These are phyloP conservation scores for Astatoreochromis straeleni DNA, from an alignment of 2,113 vertebrate genomes.

Conservation along the genomic window DNA sequence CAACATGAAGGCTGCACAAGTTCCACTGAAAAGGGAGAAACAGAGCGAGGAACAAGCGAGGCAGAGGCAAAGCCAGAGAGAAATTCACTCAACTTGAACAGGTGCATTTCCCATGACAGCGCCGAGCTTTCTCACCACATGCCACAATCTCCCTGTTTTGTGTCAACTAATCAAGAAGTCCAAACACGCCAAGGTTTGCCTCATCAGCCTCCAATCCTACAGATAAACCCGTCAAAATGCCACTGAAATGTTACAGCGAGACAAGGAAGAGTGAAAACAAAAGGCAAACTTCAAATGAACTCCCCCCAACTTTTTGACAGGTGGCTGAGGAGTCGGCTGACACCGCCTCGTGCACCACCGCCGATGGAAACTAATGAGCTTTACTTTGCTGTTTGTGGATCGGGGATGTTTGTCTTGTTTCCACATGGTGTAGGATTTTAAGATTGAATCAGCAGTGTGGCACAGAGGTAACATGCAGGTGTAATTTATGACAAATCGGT, in stretches of 20 bases:
- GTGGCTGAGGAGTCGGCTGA: conserved; percentile 12
- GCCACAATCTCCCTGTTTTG: conserved; percentile 25
- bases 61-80: neutral
- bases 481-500: neutral
- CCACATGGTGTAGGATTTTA: neutral
- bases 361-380: conserved; percentile 51
- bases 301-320: conserved; percentile 47
- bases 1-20: neutral
- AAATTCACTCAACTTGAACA: neutral
- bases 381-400: conserved; percentile 24
- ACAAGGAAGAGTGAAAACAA: conserved; percentile 23
- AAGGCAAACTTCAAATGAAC: conserved; percentile 53
- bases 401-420: conserved; percentile 5
- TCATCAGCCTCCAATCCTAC: conserved; percentile 29
- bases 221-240: conserved; percentile 39
- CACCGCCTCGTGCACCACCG: neutral
- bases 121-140: conserved; percentile 6
- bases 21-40: neutral
- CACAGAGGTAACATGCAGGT: neutral
- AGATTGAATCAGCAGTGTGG: neutral
- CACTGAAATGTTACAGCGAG: conserved; percentile 2
- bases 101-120: conserved; percentile 16
- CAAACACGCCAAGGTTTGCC: conserved; percentile 29
- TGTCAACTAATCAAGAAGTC: conserved; percentile 50
- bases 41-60: neutral